Percentiles rank a stretch among this genome's conserved stretches.
Conservation (phyloP, 2,113 vertebrate genomes). For the Taxidea taxus region DNA sequence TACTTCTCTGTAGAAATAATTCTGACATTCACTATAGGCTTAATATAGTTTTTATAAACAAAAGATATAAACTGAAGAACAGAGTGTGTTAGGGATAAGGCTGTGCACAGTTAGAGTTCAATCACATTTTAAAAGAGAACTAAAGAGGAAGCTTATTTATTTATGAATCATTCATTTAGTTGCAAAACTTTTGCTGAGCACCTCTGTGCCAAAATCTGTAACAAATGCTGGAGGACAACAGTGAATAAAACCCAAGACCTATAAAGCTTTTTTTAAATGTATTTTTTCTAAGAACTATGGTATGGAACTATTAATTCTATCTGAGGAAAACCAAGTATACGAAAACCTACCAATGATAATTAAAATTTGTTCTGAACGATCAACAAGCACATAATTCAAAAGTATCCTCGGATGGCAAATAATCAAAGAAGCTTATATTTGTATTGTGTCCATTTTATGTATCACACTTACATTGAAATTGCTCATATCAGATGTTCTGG, state of each 20-base stretch:
- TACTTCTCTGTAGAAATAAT: background rate
- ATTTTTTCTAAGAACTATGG: background rate
- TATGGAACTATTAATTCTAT: background rate
- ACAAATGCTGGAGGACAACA: background rate
- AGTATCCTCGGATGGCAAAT: slow-evolving; percentile 1
- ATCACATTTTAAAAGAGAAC: background rate
- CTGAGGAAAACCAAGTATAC: background rate
- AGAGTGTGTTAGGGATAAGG: background rate
- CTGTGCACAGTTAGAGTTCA: background rate
- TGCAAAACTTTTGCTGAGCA: background rate
- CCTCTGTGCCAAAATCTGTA: background rate
- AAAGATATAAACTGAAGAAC: background rate
- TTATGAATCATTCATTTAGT: background rate
- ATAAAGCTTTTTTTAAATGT: background rate
- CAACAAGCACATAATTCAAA: background rate
- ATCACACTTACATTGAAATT: background rate
- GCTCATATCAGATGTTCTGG: background rate
- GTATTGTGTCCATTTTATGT: background rate
- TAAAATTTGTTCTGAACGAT: slow-evolving; percentile 24
- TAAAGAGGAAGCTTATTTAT: background rate
- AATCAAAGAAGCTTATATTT: background rate
- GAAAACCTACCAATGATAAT: background rate
- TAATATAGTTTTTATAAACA: background rate
- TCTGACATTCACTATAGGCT: background rate
- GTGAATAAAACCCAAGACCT: background rate